Base-by-base conservation (phyloP, 1,140 invertebrate genomes). In the Cyclina sinensis region DNA sequence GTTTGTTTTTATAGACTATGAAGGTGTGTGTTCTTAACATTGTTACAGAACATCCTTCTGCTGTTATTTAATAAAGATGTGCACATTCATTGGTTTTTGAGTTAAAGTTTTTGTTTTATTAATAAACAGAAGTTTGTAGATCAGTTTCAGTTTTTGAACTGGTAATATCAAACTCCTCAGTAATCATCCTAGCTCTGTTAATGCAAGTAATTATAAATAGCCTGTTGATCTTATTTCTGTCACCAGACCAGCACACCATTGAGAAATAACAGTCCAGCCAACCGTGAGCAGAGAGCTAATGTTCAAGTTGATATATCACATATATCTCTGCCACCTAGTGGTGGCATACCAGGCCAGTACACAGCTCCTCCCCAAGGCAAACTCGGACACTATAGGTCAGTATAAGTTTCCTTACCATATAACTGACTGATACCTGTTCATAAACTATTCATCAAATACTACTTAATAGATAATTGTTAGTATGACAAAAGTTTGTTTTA, bases 231-330 rank as follows among this genome's bases (percentile, higher is more conserved):
- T 18, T 57, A 5, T 18, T 18, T 27, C 12, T 48, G n/a, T 59
- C 57, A n/a, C 12, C 39, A 87, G 85, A 87, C 85, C 5, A 87
- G 85, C 51, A 87, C 85, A 37, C 85, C 85, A 68, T 24, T 87
- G 24, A 79, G 59, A 32, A 70, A 70, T 51, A 73, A 74, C 57
- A 87, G 74, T 32, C 74, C 85, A 18, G 59, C 74, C 65, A 48
- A 54, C 16, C 14, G 30, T 12, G 32, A 35, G 16, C 39, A 24
- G 18, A 59, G 68, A n/a, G 70, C 46, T 35, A 59, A 54, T 2
- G 39, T 84, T 16, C 24, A 68, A 0, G 70, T 21, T 16, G 85
- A 87, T 39, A 21, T 87, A 78, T 87, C 85, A 18, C 70, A 39
- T n/a, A 80, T 87, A 62, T 79, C 85, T 11, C 21, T 87, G 43